A percentile compares a stretch with the other conserved stretches of the same genome.
These are phyloP conservation scores for Conopomorpha cramerella DNA, from an alignment of 1,140 invertebrate species.

Conservation along the genomic window DNA sequence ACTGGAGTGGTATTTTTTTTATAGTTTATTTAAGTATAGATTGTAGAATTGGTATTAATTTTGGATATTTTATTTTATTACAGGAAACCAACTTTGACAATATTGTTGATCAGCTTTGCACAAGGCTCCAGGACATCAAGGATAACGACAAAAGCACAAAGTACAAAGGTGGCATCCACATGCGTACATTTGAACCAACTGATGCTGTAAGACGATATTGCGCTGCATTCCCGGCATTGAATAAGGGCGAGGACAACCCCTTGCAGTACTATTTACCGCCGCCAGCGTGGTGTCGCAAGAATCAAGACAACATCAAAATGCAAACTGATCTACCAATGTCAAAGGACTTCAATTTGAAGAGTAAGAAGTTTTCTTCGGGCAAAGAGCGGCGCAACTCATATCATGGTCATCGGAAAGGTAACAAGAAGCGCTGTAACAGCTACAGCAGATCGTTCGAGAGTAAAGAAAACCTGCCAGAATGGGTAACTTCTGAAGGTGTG, in stretches of 20 bases:
- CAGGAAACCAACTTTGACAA: constrained; percentile 48
- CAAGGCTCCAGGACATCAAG: constrained; percentile 42
- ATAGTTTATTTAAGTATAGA: constrained; percentile 4
- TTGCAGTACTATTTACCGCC: constrained; percentile 47
- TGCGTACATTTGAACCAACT: constrained; percentile 44
- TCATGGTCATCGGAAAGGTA: constrained; percentile 41
- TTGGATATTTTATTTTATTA: too few relatives aligned
- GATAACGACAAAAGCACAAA: too few relatives aligned
- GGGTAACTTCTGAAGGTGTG: constrained; percentile 51
- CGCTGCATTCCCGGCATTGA: constrained; percentile 58
- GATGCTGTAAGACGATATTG: constrained; percentile 59
- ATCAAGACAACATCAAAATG: constrained; percentile 33
- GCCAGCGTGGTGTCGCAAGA: constrained; percentile 46
- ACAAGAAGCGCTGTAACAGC: constrained; percentile 38
- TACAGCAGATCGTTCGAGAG: constrained; percentile 46
- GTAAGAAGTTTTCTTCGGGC: constrained; percentile 29
- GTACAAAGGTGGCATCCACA: constrained; percentile 48
- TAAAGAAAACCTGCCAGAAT: constrained; percentile 51
- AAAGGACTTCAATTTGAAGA: constrained; percentile 47
- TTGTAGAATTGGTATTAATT: too few relatives aligned
- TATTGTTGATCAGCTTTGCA: constrained; percentile 48
- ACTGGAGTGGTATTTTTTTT: not conserved
- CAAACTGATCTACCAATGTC: constrained; percentile 37
- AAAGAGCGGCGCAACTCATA: constrained; percentile 51
- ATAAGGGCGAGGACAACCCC: constrained; percentile 47